Percentiles rank a stretch among this genome's conserved stretches.
Conservation (phyloP, 2,113 vertebrate genomes). For the Syngnathus floridae region DNA sequence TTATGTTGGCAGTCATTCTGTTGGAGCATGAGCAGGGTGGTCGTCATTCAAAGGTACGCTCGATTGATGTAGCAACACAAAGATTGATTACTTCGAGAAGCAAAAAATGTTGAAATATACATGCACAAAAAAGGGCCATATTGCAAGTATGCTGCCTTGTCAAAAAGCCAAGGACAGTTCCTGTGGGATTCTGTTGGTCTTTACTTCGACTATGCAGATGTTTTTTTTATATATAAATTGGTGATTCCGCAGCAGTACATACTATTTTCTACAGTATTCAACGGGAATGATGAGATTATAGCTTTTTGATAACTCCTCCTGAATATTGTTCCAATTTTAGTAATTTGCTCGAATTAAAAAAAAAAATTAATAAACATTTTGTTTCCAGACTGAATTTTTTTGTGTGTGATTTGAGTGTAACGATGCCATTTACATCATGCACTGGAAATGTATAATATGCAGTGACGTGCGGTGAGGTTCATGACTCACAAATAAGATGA, state of each 20-base stretch:
- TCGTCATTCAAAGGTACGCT: neutral
- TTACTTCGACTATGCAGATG: slow-evolving; percentile 57
- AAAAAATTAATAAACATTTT: neutral
- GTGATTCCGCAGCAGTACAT: neutral
- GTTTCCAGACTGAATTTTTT: neutral
- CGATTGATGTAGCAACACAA: neutral
- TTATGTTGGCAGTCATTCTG: slow-evolving; percentile 7
- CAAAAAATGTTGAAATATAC: slow-evolving; percentile 9
- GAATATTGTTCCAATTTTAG: slow-evolving; percentile 48
- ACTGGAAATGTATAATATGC: no score
- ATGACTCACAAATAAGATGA: neutral
- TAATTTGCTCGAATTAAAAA: slow-evolving; percentile 52
- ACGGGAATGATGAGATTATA: slow-evolving; percentile 28
- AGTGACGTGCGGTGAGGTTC: no score
- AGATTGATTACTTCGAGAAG: slow-evolving; percentile 2
- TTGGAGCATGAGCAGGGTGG: slow-evolving; percentile 18
- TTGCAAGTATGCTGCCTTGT: slow-evolving; percentile 25
- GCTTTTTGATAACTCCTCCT: slow-evolving; percentile 46
- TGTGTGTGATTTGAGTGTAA: neutral
- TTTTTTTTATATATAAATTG: slow-evolving; percentile 2
- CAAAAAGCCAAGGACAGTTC: slow-evolving; percentile 29
- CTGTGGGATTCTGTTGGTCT: slow-evolving; percentile 34
- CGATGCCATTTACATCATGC: no score
- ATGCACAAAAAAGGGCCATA: slow-evolving; percentile 24
- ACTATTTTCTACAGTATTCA: slow-evolving; percentile 60